These are phyloP conservation scores for Acanthurus lineatus DNA, from an alignment of 2,797 vertebrate genomes.

Conservation along the genomic window DNA sequence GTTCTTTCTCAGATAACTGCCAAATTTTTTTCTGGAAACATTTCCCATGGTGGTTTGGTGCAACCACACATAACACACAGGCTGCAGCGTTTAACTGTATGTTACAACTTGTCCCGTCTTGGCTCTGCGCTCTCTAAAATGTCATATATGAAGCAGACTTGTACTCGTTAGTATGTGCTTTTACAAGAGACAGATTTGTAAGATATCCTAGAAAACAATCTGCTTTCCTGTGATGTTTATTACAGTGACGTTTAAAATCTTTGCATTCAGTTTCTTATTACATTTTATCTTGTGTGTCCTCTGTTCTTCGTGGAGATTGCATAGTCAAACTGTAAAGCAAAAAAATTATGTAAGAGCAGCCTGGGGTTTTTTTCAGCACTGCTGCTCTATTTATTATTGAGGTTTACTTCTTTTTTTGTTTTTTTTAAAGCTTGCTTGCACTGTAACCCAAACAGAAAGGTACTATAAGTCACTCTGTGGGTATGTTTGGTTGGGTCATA, in stretches of 20 bases:
- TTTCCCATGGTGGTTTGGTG: background rate
- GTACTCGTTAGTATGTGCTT: background rate
- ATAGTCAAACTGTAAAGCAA: constrained; percentile 8
- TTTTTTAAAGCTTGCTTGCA: constrained; percentile 10
- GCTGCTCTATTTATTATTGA: constrained; percentile 22
- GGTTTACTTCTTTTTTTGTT: background rate
- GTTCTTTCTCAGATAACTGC: constrained; percentile 8
- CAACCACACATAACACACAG: background rate
- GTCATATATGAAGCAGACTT: background rate
- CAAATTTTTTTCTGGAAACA: constrained; percentile 2
- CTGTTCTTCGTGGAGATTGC: too few relatives aligned
- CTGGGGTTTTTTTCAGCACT: constrained; percentile 38
- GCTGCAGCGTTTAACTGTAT: background rate
- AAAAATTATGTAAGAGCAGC: constrained; percentile 38
- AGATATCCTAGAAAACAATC: background rate
- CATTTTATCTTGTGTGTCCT: too few relatives aligned
- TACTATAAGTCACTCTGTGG: background rate
- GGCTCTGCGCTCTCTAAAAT: background rate
- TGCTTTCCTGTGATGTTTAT: background rate
- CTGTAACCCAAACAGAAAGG: background rate
- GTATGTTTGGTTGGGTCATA: background rate
- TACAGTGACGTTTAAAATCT: background rate
- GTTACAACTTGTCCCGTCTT: background rate
- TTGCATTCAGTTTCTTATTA: background rate
- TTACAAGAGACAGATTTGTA: background rate